phyloP scores from a whole-genome alignment of 2,797 vertebrate species.

The Poecile montanus region DNA sequence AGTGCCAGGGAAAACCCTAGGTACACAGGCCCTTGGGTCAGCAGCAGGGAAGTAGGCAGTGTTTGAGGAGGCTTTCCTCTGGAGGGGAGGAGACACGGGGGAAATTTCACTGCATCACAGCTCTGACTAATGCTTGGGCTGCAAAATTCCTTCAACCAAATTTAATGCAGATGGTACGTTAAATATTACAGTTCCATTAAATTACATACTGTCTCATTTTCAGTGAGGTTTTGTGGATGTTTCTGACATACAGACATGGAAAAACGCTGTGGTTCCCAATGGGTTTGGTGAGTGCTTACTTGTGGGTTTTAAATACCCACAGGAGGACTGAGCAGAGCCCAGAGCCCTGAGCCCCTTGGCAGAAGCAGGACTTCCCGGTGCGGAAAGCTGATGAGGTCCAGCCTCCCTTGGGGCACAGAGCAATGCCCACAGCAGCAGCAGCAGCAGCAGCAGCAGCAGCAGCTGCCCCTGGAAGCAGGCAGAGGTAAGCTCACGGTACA shows the following conservation, averaged over 20 bases:
- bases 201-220: constrained; percentile 62
- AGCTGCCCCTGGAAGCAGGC: not conserved
- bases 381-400: not conserved
- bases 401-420: not conserved
- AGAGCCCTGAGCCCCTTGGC: not conserved
- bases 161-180: constrained; percentile 66
- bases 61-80: constrained; percentile 26
- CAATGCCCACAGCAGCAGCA: not conserved
- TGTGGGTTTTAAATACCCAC: not conserved
- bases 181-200: constrained; percentile 71
- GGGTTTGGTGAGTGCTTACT: not conserved
- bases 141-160: constrained; percentile 71
- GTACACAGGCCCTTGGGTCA: rapidly evolving
- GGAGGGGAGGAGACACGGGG: constrained; percentile 32
- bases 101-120: constrained; percentile 54
- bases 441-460: not conserved
- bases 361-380: not conserved
- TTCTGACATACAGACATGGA: constrained; percentile 46
- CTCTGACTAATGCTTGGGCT: constrained; percentile 60
- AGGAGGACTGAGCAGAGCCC: not conserved
- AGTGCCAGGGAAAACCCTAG: not conserved
- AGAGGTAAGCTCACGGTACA: not conserved
- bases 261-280: not conserved
- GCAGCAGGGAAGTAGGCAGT: not conserved
- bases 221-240: constrained; percentile 66